These are phyloP conservation scores for Machaerirhynchus nigripectus DNA, from an alignment of 2,113 vertebrate species.

Conservation along the genomic window DNA sequence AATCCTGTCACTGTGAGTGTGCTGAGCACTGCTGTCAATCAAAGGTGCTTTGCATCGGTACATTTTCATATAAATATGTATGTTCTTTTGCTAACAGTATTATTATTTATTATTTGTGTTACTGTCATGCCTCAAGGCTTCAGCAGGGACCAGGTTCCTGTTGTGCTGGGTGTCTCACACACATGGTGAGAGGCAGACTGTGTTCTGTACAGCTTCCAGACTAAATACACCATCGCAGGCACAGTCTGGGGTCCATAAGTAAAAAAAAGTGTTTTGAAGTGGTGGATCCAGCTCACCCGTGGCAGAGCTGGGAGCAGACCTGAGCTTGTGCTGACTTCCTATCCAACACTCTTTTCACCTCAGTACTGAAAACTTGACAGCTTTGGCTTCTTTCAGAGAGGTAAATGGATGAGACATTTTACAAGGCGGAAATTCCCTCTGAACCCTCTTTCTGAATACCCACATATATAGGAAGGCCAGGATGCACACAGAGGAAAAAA, in stretches of 20 bases:
- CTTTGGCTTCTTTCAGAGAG: background rate
- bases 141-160: background rate
- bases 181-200: background rate
- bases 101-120: slow-evolving; percentile 46
- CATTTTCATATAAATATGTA: slow-evolving; percentile 47
- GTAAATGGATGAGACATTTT: background rate
- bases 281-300: background rate
- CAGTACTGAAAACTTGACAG: accelerated
- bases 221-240: background rate
- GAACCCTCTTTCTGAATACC: background rate
- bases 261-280: background rate
- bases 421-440: background rate
- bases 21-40: slow-evolving; percentile 19
- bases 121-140: background rate
- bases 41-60: background rate
- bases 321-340: background rate
- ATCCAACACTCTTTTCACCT: background rate
- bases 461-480: background rate
- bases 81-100: background rate
- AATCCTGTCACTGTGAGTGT: background rate
- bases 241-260: background rate
- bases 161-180: background rate
- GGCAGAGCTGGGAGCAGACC: background rate
- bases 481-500: background rate
- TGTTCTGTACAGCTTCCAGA: background rate